Evolutionary conservation across 2,888 invertebrate species (phyloP), one percentile per base, ranked within the genome.

Genomic region (Linnaemya vulpina): DNA sequence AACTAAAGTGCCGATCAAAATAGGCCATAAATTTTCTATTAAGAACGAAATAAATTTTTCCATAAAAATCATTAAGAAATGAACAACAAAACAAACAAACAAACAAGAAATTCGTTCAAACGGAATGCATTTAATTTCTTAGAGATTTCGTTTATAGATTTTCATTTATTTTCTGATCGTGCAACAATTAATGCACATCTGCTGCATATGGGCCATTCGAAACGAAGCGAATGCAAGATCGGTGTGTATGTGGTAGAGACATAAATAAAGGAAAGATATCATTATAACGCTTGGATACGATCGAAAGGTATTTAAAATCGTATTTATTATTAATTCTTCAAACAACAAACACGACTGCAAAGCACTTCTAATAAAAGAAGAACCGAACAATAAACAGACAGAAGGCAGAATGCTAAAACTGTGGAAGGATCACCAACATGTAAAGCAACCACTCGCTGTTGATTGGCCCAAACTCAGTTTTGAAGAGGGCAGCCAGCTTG

Each of bases 241-340:
- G 7, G 15, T 20, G 17, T 46, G 20, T 17, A 20, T 70, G 70
- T 70, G 84, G 51, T 53, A 53, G 22, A 78, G 22, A 65, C 70
- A 75, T 71, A 55, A 63, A 75, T 63, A 38, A 51, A n/a, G 62
- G 63, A 58, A 74, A 40, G 10, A 58, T 49, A 70, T 35, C 53
- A 17, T 63, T 22, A 63, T 70, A 78, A 82, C 81, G 75, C 70
- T 78, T 49, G 77, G 74, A 77, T 46, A 38, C 68, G 62, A 84
- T 84, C 78, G 63, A 78, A 85, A 85, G 78, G 81, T 81, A 82
- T 85, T 81, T 81, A 74, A 71, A 65, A 74, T 62, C 35, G 43
- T 30, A 62, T 81, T 84, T 73, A 81, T 73, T 65, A 76, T 55
- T 58, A 46, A 40, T n/a, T 55, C 25, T 40, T 65, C 53, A 25